Conservation (phyloP, 1,140 invertebrate genomes). For the Bradynema listronoti region DNA sequence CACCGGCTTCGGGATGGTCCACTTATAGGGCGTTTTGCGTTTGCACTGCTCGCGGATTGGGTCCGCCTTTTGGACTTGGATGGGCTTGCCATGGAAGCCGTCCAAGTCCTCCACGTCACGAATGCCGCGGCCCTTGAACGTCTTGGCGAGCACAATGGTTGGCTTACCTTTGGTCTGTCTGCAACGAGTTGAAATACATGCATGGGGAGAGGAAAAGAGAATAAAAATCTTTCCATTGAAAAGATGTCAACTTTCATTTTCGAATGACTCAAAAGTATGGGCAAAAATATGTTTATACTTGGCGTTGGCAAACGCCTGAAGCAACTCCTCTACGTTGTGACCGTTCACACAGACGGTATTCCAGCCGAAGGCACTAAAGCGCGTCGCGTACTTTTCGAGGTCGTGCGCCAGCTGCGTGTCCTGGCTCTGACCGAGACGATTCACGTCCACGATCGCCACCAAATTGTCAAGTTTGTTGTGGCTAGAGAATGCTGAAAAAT, state of each 20-base stretch:
- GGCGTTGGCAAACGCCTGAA: constrained; percentile 61
- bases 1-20: constrained; percentile 65
- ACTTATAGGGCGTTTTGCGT: constrained; percentile 62
- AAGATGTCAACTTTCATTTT: background rate
- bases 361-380: constrained; percentile 79
- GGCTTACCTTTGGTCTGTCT: constrained; percentile 71
- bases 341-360: constrained; percentile 90
- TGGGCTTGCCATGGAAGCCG: constrained; percentile 94
- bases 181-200: too few relatives aligned
- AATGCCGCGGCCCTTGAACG: constrained; percentile 81
- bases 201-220: too few relatives aligned
- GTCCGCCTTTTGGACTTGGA: constrained; percentile 72
- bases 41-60: constrained; percentile 68
- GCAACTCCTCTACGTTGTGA: constrained; percentile 79
- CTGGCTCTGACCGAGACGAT: constrained; percentile 91
- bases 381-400: constrained; percentile 68
- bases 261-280: background rate
- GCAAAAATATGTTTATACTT: constrained; percentile 5
- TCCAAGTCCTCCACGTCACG: constrained; percentile 78
- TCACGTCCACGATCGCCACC: constrained; percentile 91
- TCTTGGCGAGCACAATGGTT: constrained; percentile 87
- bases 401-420: constrained; percentile 84
- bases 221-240: constrained; percentile 5
- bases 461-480: constrained; percentile 93
- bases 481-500: constrained; percentile 70